phyloP scores from a whole-genome alignment of 2,797 vertebrate genomes.

The Paedocypris micromegethes region DNA sequence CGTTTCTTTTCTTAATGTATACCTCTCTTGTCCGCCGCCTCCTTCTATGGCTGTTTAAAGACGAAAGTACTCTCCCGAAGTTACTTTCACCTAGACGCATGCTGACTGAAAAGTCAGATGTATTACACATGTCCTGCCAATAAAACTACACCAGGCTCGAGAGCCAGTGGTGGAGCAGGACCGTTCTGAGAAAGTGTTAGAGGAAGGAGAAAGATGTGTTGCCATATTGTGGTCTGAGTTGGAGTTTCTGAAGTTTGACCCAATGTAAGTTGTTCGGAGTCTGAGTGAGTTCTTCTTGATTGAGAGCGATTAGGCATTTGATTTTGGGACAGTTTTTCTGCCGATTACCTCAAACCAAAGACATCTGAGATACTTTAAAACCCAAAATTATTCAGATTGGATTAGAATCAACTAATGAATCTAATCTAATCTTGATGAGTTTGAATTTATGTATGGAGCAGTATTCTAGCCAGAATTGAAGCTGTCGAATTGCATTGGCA shows the following conservation, averaged over 20 bases:
- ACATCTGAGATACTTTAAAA: too few species aligned
- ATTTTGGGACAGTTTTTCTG: too few species aligned
- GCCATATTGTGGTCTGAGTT: conserved; percentile 17
- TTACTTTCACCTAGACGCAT: conserved; percentile 20
- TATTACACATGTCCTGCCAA: conserved; percentile 32
- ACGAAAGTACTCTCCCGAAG: conserved; percentile 16
- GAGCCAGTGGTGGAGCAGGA: conserved; percentile 13
- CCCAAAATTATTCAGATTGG: too few species aligned
- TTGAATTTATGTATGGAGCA: too few species aligned
- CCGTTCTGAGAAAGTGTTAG: conserved; percentile 17
- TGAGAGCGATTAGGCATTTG: too few species aligned
- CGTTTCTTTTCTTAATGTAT: conserved; percentile 10
- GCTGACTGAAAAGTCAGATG: conserved; percentile 31
- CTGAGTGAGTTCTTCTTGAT: too few species aligned
- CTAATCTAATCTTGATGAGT: too few species aligned
- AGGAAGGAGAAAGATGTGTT: conserved; percentile 11
- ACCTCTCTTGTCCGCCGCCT: conserved; percentile 1
- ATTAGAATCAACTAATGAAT: too few species aligned
- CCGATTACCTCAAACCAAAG: too few species aligned
- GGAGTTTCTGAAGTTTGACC: conserved; percentile 3
- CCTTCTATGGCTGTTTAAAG: conserved; percentile 22
- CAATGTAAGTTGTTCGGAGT: not conserved
- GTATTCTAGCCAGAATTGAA: too few species aligned
- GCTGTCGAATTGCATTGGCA: too few species aligned
- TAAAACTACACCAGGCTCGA: conserved; percentile 42